Evolutionary conservation across 2,113 vertebrate species (phyloP).

Genomic region (Anolis sagrei): DNA sequence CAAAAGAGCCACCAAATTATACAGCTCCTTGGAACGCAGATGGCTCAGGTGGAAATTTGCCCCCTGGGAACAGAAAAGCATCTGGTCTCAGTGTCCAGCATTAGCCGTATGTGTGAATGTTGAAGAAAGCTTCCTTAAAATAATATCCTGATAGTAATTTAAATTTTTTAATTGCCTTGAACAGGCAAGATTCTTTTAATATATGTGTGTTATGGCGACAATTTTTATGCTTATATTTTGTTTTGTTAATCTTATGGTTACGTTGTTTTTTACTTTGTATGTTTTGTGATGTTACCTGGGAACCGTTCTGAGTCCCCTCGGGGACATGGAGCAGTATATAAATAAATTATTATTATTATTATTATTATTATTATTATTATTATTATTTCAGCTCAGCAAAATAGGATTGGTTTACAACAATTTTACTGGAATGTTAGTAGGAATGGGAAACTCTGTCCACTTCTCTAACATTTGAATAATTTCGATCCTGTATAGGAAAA

Average conservation of each 20-base stretch:
- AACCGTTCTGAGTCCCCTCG: too few species aligned
- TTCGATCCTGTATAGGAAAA: neutral
- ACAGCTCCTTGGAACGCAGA: neutral
- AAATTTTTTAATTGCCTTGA: too few species aligned
- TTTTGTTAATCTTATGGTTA: too few species aligned
- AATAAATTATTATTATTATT: too few species aligned
- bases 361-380: too few species aligned
- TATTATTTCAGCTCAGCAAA: neutral
- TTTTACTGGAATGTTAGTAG: neutral
- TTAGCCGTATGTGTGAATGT: neutral
- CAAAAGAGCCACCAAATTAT: neutral
- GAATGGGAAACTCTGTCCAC: neutral
- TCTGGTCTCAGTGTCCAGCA: conserved; percentile 10
- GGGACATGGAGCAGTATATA: too few species aligned
- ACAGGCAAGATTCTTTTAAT: too few species aligned
- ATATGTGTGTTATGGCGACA: too few species aligned
- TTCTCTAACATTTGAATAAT: neutral
- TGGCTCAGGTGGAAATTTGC: neutral
- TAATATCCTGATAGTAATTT: neutral
- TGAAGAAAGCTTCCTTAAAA: conserved; percentile 1
- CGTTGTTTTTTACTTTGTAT: too few species aligned
- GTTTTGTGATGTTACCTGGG: too few species aligned
- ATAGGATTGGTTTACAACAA: neutral
- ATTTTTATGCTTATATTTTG: too few species aligned
- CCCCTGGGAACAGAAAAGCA: conserved; percentile 5